phyloP scores from a whole-genome alignment of 2,113 vertebrate species.

The Jaculus jaculus region DNA sequence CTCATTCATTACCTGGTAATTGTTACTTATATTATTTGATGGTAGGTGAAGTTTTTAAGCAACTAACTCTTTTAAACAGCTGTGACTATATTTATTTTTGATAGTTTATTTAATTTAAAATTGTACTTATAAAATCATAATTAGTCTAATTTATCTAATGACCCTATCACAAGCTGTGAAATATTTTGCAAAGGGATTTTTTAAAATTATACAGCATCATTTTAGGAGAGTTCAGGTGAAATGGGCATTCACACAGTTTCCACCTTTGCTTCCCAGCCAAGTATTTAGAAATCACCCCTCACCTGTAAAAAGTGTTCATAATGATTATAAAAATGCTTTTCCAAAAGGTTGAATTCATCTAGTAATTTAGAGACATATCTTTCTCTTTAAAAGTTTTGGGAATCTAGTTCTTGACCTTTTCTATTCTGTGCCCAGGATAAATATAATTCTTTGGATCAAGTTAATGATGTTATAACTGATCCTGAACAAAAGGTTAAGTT shows the following conservation, averaged over 20 bases:
- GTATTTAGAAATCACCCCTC: conserved; percentile 22
- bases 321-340: conserved; percentile 60
- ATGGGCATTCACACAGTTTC: conserved; percentile 16
- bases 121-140: conserved; percentile 72
- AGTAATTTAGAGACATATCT: conserved; percentile 47
- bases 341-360: conserved; percentile 68
- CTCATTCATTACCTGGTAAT: conserved; percentile 63
- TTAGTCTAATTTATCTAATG: conserved; percentile 68
- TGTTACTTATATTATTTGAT: conserved; percentile 71
- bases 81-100: conserved; percentile 68
- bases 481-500: conserved; percentile 74
- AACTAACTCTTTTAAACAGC: conserved; percentile 71
- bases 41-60: conserved; percentile 64
- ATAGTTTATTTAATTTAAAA: conserved; percentile 70
- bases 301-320: conserved; percentile 20
- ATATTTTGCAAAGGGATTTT: conserved; percentile 50
- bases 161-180: conserved; percentile 34
- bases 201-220: conserved; percentile 45
- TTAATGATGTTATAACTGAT: conserved; percentile 70
- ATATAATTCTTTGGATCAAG: conserved; percentile 71
- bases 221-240: conserved; percentile 53
- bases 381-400: conserved; percentile 61
- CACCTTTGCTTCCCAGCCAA: not conserved
- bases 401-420: conserved; percentile 69
- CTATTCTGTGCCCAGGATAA: conserved; percentile 63